Conservation (phyloP, 2,113 vertebrate species). For the Amblyopsis rosae region DNA sequence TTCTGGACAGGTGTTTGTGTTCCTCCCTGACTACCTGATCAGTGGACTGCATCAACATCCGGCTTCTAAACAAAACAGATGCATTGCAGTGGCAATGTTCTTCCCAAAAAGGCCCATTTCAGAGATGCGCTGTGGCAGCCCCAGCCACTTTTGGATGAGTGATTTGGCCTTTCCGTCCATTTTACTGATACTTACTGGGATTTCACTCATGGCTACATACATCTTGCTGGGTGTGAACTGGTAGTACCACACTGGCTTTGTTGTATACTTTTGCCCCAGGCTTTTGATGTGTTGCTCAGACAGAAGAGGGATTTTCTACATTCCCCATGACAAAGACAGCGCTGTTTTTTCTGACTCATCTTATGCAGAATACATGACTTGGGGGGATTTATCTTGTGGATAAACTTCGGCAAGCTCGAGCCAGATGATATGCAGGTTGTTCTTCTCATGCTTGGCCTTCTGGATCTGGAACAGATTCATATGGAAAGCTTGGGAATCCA, state of each 20-base stretch:
- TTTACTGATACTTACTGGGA: neutral
- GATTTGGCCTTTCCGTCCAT: neutral
- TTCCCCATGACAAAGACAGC: too few relatives aligned
- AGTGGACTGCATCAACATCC: neutral
- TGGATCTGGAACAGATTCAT: conserved; percentile 5
- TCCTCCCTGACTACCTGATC: neutral
- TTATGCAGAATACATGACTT: too few relatives aligned
- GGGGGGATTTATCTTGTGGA: neutral
- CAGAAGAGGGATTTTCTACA: too few relatives aligned
- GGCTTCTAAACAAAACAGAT: neutral
- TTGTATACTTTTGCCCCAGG: neutral
- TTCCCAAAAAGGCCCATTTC: neutral
- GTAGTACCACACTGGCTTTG: neutral
- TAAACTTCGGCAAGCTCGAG: conserved; percentile 14
- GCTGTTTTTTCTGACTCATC: too few relatives aligned
- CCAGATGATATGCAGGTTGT: conserved; percentile 15
- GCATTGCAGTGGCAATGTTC: conserved; percentile 1
- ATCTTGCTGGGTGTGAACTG: neutral
- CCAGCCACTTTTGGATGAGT: neutral
- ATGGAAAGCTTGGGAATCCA: neutral
- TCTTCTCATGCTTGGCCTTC: conserved; percentile 2
- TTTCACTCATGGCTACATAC: neutral
- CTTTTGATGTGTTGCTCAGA: neutral
- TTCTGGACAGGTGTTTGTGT: neutral
- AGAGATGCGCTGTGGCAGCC: neutral